Conservation (phyloP, 1,140 invertebrate genomes). For the Drosophila obscura region DNA sequence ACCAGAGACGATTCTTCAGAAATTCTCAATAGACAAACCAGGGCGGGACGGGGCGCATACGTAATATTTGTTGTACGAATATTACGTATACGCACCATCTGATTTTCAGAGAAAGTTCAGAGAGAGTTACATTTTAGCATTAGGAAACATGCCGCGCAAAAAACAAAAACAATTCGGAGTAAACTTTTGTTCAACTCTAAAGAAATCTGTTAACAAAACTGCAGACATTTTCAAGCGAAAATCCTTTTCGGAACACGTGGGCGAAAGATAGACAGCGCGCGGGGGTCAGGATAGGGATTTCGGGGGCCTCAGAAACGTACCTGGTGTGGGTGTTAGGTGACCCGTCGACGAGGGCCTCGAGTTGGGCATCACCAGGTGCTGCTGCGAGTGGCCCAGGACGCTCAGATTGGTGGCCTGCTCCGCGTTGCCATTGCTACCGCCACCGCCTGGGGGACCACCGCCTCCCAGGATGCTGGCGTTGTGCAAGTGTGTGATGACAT, state of each 20-base stretch:
- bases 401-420: conserved; percentile 84
- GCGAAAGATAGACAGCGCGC: conserved; percentile 3
- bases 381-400: conserved; percentile 83
- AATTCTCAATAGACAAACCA: conserved; percentile 4
- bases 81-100: conserved; percentile 36
- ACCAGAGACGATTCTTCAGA: conserved; percentile 15
- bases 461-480: conserved; percentile 60
- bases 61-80: background rate
- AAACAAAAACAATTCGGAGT: background rate
- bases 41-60: conserved; percentile 14
- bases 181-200: background rate
- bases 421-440: conserved; percentile 84
- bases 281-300: too few species aligned
- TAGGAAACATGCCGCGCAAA: conserved; percentile 27
- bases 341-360: conserved; percentile 85
- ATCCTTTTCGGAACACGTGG: conserved; percentile 14
- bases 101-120: background rate
- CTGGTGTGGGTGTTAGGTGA: conserved; percentile 87
- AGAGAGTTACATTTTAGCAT: conserved; percentile 11
- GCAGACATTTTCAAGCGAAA: conserved; percentile 40
- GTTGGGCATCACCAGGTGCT: conserved; percentile 84
- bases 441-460: conserved; percentile 66
- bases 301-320: conserved; percentile 50
- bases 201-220: conserved; percentile 30
- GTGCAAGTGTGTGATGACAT: conserved; percentile 67